Percentiles rank a stretch among this genome's conserved stretches.
These are phyloP conservation scores for Scortum barcoo DNA, from an alignment of 2,113 vertebrate species.

Conservation along the genomic window DNA sequence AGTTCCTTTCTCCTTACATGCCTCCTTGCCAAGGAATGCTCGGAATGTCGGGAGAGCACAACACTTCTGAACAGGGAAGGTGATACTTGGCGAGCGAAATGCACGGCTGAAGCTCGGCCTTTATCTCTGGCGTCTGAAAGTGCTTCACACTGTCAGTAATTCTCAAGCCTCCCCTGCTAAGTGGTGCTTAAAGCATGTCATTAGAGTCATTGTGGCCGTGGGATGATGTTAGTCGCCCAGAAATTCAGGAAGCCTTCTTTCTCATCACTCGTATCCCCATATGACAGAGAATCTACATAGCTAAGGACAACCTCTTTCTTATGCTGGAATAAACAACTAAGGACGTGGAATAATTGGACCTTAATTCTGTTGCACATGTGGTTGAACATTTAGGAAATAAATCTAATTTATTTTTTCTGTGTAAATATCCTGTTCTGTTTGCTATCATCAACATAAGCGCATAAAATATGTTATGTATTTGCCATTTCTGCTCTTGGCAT, in stretches of 20 bases:
- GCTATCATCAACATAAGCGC: background rate
- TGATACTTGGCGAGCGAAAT: slow-evolving; percentile 32
- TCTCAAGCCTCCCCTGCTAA: slow-evolving; percentile 19
- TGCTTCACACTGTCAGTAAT: slow-evolving; percentile 35
- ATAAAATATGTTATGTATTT: no score
- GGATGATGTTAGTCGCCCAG: slow-evolving; percentile 9
- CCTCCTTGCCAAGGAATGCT: slow-evolving; percentile 53
- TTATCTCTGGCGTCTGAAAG: slow-evolving; percentile 39
- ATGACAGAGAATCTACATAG: background rate
- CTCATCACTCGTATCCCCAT: background rate
- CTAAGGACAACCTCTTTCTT: background rate
- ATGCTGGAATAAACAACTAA: background rate
- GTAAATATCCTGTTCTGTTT: background rate
- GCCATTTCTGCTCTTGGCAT: background rate
- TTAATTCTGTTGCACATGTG: background rate
- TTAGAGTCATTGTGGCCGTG: slow-evolving; percentile 39
- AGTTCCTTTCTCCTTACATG: slow-evolving; percentile 35
- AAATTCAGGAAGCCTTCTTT: slow-evolving; percentile 5
- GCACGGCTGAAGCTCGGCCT: slow-evolving; percentile 5
- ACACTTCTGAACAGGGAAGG: slow-evolving; percentile 42
- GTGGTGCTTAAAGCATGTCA: slow-evolving; percentile 47
- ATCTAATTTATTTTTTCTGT: background rate
- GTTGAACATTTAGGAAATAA: no score
- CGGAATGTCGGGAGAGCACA: slow-evolving; percentile 50
- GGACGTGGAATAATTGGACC: background rate